Base-by-base conservation (phyloP, 2,797 vertebrate genomes). In the Hemibagrus guttatus region DNA sequence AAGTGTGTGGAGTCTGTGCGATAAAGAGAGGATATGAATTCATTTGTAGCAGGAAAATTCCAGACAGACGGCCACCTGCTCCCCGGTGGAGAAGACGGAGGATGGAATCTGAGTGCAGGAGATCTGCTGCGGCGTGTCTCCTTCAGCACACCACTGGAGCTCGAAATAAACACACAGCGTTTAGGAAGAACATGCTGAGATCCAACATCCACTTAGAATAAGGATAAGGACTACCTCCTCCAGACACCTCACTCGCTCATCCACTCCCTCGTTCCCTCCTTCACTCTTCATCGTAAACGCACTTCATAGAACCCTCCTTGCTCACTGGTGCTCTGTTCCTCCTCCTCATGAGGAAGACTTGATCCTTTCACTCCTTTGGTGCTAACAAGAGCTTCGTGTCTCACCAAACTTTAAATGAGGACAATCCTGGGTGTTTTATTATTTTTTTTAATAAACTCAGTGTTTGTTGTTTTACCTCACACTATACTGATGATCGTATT, bases 381-480 rank as follows among this genome's bases (percentile, higher is more conserved):
- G 92, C 94, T 90, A 90, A 90, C 89, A 90, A 92, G 91, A 92
- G 87, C 88, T 91, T 92, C 21, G n/a, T n/a, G 26, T 61, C 58
- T 61, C 54, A 58, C 19, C 54, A 14, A 39, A 21, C 54, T 19
- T 42, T n/a, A 42, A 58, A 31, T 16, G n/a, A 84, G 75, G 84
- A 72, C 69, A n/a, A 71, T 84, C 85, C 82, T 92, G 87, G 92
- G 90, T 92, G 82, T n/a, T n/a, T n/a, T n/a, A n/a, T n/a, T n/a
- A n/a, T 89, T 93, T 91, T 94, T 92, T 39, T 19, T 66, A 14
- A 16, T 56, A 4, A 26, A 31, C 16, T 49, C 16, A 35, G 52
- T 68, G 68, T 64, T 61, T 89, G 87, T 91, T 89, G 92, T 92
- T 91, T 92, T 96, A 97, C 97, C 96, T 97, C 96, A 96, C 92